Evolutionary conservation across 2,113 vertebrate genomes (phyloP).

Genomic region (Colossoma macropomum): DNA sequence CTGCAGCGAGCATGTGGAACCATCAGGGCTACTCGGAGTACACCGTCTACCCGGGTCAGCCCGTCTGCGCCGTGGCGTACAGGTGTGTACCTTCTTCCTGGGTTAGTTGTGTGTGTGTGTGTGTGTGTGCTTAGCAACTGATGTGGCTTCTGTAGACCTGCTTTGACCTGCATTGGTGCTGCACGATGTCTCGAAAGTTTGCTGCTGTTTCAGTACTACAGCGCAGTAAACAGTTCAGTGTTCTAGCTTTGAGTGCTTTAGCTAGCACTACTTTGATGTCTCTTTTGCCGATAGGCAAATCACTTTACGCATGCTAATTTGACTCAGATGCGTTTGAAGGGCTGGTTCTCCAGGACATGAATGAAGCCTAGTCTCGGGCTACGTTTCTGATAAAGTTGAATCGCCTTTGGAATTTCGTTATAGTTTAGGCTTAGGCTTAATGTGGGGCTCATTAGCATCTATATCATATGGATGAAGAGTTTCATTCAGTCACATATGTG

Average conservation of each 20-base stretch:
- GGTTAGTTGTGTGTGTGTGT: background rate
- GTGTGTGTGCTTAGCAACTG: conserved; percentile 28
- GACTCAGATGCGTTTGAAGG: too few species aligned
- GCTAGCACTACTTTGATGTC: too few species aligned
- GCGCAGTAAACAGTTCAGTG: background rate
- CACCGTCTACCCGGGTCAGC: conserved; percentile 74
- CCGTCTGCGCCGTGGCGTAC: conserved; percentile 79
- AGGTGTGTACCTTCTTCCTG: conserved; percentile 82
- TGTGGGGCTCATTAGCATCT: too few species aligned
- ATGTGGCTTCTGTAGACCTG: conserved; percentile 10
- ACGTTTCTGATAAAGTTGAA: too few species aligned
- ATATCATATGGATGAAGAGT: too few species aligned
- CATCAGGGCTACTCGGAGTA: conserved; percentile 78
- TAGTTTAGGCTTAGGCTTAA: too few species aligned
- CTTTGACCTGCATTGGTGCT: background rate
- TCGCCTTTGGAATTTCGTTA: too few species aligned
- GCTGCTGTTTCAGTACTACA: background rate
- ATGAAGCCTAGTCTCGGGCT: too few species aligned
- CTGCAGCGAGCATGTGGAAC: conserved; percentile 80
- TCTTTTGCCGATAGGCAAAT: too few species aligned
- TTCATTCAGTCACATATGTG: too few species aligned
- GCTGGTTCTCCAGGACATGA: too few species aligned
- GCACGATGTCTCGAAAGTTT: background rate
- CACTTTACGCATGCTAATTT: too few species aligned
- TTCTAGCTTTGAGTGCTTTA: background rate